A percentile compares a stretch with the other conserved stretches of the same genome.
Conservation (phyloP, 92 coral and sea anemone species). For the Parazoanthus darwini region DNA sequence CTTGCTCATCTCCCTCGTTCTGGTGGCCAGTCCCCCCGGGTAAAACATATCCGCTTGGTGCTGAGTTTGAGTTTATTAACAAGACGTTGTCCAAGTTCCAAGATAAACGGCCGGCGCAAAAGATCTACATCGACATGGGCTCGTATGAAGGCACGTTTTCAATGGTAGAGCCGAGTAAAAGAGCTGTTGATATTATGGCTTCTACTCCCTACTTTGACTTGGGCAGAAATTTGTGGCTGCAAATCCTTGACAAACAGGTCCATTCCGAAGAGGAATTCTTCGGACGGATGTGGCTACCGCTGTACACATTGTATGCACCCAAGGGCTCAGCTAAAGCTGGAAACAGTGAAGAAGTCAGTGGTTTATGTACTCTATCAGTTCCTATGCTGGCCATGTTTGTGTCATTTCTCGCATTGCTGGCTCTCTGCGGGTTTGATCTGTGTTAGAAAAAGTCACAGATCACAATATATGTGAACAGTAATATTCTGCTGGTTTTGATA, state of each 20-base stretch:
- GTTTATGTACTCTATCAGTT: not conserved
- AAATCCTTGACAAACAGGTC: slow-evolving; percentile 36
- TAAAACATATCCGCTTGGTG: slow-evolving; percentile 42
- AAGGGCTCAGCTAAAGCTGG: slow-evolving; percentile 42
- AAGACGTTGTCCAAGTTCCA: slow-evolving; percentile 42
- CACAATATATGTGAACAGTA: too few relatives aligned
- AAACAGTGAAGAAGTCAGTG: not conserved
- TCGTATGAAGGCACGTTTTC: slow-evolving; percentile 28
- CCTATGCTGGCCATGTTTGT: not conserved
- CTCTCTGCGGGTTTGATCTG: not conserved
- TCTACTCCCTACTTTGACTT: slow-evolving; percentile 53
- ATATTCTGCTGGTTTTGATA: too few relatives aligned
- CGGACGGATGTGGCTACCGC: slow-evolving; percentile 54
- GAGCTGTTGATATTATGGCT: slow-evolving; percentile 41
- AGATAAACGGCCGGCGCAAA: slow-evolving; percentile 44
- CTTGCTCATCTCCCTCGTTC: slow-evolving; percentile 58
- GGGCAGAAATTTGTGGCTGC: slow-evolving; percentile 52
- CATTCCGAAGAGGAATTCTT: too few relatives aligned
- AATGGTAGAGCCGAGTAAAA: slow-evolving; percentile 49
- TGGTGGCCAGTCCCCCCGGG: slow-evolving; percentile 64
- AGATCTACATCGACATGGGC: slow-evolving; percentile 55
- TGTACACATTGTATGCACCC: slow-evolving; percentile 50
- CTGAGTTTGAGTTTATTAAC: slow-evolving; percentile 44
- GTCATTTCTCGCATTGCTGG: not conserved
- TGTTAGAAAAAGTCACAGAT: not conserved